Evolutionary conservation across 2,113 vertebrate genomes (phyloP).

Genomic region (Strix aluco): DNA sequence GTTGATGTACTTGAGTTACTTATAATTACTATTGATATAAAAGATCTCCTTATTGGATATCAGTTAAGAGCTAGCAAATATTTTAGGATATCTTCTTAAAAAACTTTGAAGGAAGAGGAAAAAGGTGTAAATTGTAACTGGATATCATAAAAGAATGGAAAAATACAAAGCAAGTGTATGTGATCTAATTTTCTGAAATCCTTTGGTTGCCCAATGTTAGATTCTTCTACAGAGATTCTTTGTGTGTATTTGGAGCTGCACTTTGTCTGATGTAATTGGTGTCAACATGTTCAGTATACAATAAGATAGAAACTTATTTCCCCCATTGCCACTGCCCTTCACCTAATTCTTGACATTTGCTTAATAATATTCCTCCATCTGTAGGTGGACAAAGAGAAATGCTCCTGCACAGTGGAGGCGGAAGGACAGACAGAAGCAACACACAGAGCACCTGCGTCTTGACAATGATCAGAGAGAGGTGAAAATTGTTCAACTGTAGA

Average conservation of each 20-base stretch:
- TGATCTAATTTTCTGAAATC: background rate
- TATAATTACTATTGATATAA: background rate
- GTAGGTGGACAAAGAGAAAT: conserved; percentile 95
- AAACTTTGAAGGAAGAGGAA: background rate
- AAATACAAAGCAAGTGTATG: background rate
- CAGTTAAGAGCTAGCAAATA: background rate
- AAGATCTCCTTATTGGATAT: background rate
- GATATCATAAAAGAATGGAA: background rate
- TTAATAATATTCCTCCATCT: background rate
- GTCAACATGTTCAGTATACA: background rate
- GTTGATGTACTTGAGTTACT: background rate
- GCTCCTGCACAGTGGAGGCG: conserved; percentile 96
- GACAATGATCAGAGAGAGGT: conserved; percentile 99
- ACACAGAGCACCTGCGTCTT: conserved; percentile 93
- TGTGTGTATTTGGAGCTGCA: background rate
- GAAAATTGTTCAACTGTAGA: conserved; percentile 36
- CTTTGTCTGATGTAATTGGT: background rate
- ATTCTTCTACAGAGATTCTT: background rate
- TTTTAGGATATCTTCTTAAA: background rate
- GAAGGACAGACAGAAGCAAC: conserved; percentile 95
- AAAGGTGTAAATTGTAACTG: background rate
- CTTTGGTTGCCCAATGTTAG: background rate
- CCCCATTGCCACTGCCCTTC: background rate
- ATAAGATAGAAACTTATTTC: background rate
- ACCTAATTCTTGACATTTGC: background rate